Conservation (phyloP, 2,888 invertebrate genomes). For the Spilosoma lubricipeda region DNA sequence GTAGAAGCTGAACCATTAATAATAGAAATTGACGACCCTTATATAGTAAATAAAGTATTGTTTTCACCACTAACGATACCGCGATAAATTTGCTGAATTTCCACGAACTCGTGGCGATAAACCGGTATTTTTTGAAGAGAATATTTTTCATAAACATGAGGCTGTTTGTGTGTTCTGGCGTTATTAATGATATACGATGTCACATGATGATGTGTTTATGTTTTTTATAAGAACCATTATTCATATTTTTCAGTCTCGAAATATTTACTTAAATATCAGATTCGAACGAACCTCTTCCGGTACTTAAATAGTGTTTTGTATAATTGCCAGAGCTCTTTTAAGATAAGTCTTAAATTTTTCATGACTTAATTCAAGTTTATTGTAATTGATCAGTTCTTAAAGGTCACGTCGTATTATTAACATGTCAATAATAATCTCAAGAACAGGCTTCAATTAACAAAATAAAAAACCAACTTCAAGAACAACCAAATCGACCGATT, state of each 20-base stretch:
- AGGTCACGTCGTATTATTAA: no score
- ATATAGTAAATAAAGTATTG: constrained; percentile 21
- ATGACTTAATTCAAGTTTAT: no score
- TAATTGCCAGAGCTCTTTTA: no score
- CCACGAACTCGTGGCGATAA: not conserved
- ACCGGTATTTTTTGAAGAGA: not conserved
- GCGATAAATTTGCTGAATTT: constrained; percentile 4
- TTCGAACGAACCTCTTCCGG: not conserved
- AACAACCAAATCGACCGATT: no score
- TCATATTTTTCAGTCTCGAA: not conserved
- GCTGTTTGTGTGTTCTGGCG: not conserved
- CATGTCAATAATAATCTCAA: no score
- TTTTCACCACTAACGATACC: constrained; percentile 11
- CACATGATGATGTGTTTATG: not conserved
- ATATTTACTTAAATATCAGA: not conserved
- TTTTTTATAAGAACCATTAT: not conserved
- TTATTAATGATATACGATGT: constrained; percentile 3
- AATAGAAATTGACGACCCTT: constrained; percentile 23
- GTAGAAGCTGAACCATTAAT: not conserved
- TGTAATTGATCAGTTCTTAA: no score
- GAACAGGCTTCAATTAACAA: no score
- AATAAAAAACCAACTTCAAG: no score
- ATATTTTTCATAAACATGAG: constrained; percentile 4
- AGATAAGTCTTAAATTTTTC: no score
- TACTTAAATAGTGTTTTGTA: no score